Evolutionary conservation across 2,888 invertebrate genomes (phyloP), one percentile per base, ranked within the genome.

Genomic region (Chrysopilus asiliformis): DNA sequence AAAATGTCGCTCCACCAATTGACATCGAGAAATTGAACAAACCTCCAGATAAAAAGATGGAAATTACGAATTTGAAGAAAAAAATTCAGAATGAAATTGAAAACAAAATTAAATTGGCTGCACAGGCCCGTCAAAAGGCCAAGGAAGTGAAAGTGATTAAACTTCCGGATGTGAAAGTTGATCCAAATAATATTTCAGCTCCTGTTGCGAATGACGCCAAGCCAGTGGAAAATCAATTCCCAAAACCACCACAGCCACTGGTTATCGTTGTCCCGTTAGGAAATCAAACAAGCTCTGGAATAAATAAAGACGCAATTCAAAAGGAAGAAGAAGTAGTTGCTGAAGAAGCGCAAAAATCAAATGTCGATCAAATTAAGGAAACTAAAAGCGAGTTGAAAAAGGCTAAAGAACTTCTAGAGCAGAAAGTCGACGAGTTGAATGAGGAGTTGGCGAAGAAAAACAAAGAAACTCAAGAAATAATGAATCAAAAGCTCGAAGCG

Each of bases 231-330:
- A 22, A 7, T 8, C 7, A 22, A 8, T 8, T 22, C 7, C 22
- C 22, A 22, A 22, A 22, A 22, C 22, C 22, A 8, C n/a, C n/a
- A n/a, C n/a, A n/a, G n/a, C n/a, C n/a, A n/a, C n/a, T n/a, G n/a
- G 22, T 22, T 10, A 22, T 8, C 7, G 10, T 22, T 22, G 10
- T 22, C 7, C 17, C 17, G 4, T 34, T 29, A 40, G 30, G 27
- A 16, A 20, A 15, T 32, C 37, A 25, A 20, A 43, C 48, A 33
- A 47, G 51, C 41, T 47, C 50, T 22, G 45, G 35, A 22, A 61
- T 60, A 22, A 56, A 59, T 29, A 62, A 62, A 3, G 62, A 64
- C 27, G 64, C 62, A 13, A 61, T 63, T 36, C 69, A 69, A 44
- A 67, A 67, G 46, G 63, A 66, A 28, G 59, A 64, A 26, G 56